Evolutionary conservation across 2,797 vertebrate genomes (phyloP).

Genomic region (Toxotes lorentzi): DNA sequence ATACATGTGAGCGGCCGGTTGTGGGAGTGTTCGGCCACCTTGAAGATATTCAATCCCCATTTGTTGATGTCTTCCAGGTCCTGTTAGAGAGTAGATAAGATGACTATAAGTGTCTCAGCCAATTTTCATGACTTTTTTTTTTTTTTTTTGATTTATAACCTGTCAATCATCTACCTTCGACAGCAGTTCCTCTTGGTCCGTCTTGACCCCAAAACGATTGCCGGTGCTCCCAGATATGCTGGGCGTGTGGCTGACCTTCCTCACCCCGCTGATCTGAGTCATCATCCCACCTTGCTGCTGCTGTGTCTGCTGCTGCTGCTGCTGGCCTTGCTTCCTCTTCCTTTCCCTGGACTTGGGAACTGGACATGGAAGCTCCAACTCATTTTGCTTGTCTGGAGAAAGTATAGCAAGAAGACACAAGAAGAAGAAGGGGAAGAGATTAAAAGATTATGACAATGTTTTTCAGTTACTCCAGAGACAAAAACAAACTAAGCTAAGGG

Average conservation of each 20-base stretch:
- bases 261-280: slow-evolving; percentile 97
- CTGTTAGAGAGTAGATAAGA: slow-evolving; percentile 72
- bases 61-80: slow-evolving; percentile 97
- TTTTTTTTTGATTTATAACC: too few species aligned
- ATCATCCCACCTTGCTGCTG: slow-evolving; percentile 88
- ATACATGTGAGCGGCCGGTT: slow-evolving; percentile 95
- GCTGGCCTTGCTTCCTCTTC: slow-evolving; percentile 93
- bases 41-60: slow-evolving; percentile 99
- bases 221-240: slow-evolving; percentile 90
- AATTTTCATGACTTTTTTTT: background rate
- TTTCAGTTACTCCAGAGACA: background rate
- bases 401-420: slow-evolving; percentile 21
- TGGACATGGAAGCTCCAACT: slow-evolving; percentile 95
- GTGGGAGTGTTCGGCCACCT: slow-evolving; percentile 93
- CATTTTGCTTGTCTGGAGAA: slow-evolving; percentile 94
- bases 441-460: background rate
- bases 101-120: slow-evolving; percentile 14
- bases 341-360: slow-evolving; percentile 94
- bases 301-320: slow-evolving; percentile 53
- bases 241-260: slow-evolving; percentile 93
- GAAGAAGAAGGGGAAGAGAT: background rate
- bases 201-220: slow-evolving; percentile 95
- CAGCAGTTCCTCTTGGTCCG: slow-evolving; percentile 94
- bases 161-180: slow-evolving; percentile 86
- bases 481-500: background rate